Conservation (phyloP, 2,797 vertebrate species). For the Pyrrhura leucotis region DNA sequence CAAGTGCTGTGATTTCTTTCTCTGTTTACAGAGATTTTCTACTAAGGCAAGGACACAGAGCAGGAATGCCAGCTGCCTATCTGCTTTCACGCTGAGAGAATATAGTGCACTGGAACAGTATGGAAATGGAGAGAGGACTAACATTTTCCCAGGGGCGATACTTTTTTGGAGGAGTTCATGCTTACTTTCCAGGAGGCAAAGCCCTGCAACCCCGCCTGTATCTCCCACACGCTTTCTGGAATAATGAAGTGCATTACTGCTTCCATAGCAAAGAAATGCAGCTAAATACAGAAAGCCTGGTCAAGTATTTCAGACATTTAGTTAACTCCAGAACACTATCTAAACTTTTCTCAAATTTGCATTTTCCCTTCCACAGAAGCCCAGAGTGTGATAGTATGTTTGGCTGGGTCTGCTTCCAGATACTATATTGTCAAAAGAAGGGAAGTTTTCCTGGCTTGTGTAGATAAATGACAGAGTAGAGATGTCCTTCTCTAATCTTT, state of each 20-base stretch:
- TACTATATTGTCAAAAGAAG: background rate
- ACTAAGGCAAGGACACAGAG: background rate
- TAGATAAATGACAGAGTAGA: background rate
- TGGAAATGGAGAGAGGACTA: background rate
- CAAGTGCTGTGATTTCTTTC: background rate
- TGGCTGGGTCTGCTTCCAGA: background rate
- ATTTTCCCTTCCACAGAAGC: background rate
- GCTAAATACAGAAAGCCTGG: background rate
- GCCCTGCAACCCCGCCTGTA: accelerated
- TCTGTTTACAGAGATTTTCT: background rate
- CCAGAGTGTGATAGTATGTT: background rate
- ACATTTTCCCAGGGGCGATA: background rate
- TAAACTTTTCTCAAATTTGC: background rate
- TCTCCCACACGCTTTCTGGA: background rate
- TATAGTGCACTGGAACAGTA: too few relatives aligned
- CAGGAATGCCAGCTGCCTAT: background rate
- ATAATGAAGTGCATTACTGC: background rate
- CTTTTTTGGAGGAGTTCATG: background rate
- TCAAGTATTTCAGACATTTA: background rate
- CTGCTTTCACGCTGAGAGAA: background rate
- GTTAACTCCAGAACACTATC: background rate
- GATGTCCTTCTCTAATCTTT: background rate
- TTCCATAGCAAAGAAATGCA: background rate
- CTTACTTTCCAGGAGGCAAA: background rate
- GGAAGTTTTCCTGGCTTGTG: background rate